A percentile compares a stretch with the other conserved stretches of the same genome.
Evolutionary conservation across 2,113 vertebrate genomes (phyloP).

Genomic region (Pholis gunnellus): DNA sequence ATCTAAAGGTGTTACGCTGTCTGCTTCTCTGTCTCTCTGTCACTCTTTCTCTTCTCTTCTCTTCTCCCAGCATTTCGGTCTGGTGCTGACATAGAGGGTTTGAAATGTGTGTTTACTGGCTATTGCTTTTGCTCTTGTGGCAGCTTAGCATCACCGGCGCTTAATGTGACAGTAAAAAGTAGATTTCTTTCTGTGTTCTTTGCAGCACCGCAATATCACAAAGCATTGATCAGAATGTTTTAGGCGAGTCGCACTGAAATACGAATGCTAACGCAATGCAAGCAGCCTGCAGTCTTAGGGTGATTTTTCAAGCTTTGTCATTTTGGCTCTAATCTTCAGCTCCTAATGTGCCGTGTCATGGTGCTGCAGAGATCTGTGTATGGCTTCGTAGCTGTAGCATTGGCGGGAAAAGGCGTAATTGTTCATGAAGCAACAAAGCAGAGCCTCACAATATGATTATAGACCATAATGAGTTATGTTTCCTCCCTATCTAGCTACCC

Average conservation of each 20-base stretch:
- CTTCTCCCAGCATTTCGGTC: slow-evolving; percentile 81
- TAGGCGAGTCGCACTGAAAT: background rate
- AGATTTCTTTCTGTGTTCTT: slow-evolving; percentile 42
- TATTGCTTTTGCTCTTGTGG: slow-evolving; percentile 64
- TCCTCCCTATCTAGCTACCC: slow-evolving; percentile 31
- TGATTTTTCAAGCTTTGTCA: slow-evolving; percentile 5
- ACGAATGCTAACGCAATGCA: slow-evolving; percentile 3
- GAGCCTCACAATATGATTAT: slow-evolving; percentile 13
- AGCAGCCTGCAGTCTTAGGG: slow-evolving; percentile 11
- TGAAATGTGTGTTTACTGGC: slow-evolving; percentile 85
- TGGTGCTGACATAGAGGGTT: slow-evolving; percentile 82
- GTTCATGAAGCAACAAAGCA: slow-evolving; percentile 14
- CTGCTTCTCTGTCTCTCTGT: slow-evolving; percentile 35
- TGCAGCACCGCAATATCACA: slow-evolving; percentile 63
- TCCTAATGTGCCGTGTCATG: slow-evolving; percentile 34
- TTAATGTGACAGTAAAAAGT: slow-evolving; percentile 37
- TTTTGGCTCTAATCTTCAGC: background rate
- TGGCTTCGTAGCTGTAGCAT: slow-evolving; percentile 37
- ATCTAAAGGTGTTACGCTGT: slow-evolving; percentile 53
- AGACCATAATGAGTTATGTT: slow-evolving; percentile 6
- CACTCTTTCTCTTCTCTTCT: slow-evolving; percentile 43
- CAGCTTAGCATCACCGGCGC: slow-evolving; percentile 60
- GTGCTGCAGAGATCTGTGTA: slow-evolving; percentile 69
- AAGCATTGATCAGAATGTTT: slow-evolving; percentile 18
- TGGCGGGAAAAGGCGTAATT: background rate